Evolutionary conservation across 2,888 invertebrate genomes (phyloP).

Genomic region (Macropis europaea): DNA sequence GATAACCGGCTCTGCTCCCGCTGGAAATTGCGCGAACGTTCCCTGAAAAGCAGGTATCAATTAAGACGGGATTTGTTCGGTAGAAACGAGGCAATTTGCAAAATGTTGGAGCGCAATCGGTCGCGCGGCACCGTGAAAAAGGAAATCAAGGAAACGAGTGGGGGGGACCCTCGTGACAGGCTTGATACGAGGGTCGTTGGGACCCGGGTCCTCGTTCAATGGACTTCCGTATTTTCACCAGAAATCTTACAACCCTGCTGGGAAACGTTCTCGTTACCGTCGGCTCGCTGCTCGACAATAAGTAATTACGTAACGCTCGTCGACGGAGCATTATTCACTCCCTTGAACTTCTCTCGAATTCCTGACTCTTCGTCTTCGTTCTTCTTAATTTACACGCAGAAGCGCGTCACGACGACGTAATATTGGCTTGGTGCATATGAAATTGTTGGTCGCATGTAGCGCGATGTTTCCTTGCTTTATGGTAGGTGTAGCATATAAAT

Average conservation of each 20-base stretch:
- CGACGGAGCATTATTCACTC: slow-evolving; percentile 43
- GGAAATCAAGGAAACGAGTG: slow-evolving; percentile 37
- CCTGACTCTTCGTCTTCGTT: slow-evolving; percentile 3
- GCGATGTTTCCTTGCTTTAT: too few relatives aligned
- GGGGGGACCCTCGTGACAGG: slow-evolving; percentile 43
- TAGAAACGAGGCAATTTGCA: slow-evolving; percentile 64
- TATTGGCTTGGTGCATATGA: too few relatives aligned
- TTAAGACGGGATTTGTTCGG: slow-evolving; percentile 61
- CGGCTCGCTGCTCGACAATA: slow-evolving; percentile 46
- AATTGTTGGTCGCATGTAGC: too few relatives aligned
- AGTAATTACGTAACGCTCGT: slow-evolving; percentile 54
- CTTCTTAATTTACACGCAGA: slow-evolving; percentile 19
- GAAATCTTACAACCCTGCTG: slow-evolving; percentile 57
- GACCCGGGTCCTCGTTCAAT: slow-evolving; percentile 20
- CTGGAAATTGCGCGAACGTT: background rate
- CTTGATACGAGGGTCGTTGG: slow-evolving; percentile 5
- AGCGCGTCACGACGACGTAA: too few relatives aligned
- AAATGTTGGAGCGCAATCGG: slow-evolving; percentile 46
- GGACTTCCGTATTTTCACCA: slow-evolving; percentile 53
- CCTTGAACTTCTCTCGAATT: slow-evolving; percentile 18
- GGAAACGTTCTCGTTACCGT: slow-evolving; percentile 40
- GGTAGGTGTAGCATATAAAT: too few relatives aligned
- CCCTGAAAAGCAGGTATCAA: slow-evolving; percentile 50
- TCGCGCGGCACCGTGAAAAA: slow-evolving; percentile 23
- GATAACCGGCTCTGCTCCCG: slow-evolving; percentile 7